Evolutionary conservation across 2,797 vertebrate species (phyloP).

Genomic region (Xiphophorus birchmanni): DNA sequence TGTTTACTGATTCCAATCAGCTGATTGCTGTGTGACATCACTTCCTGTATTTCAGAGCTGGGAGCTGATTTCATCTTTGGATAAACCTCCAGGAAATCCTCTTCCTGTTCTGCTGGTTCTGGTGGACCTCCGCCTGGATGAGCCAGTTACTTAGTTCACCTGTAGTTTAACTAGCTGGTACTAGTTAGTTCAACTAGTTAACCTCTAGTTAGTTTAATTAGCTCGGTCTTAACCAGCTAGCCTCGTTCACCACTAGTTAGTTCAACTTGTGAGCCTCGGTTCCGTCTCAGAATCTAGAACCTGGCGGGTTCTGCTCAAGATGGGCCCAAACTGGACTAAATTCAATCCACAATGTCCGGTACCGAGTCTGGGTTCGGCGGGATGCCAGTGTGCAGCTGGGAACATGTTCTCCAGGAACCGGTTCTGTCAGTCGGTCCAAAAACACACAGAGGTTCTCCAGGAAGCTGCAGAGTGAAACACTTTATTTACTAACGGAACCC

Average conservation of each 20-base stretch:
- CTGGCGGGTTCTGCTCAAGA: background rate
- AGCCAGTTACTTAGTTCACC: no score
- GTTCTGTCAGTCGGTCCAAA: background rate
- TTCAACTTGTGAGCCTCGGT: background rate
- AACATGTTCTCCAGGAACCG: background rate
- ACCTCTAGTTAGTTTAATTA: no score
- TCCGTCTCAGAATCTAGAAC: background rate
- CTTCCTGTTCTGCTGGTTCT: background rate
- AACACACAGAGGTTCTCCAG: background rate
- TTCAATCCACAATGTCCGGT: background rate
- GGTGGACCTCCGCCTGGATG: no score
- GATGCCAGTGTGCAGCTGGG: background rate
- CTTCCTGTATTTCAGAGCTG: conserved; percentile 1
- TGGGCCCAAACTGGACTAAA: background rate
- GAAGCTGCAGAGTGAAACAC: background rate
- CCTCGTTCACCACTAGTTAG: background rate
- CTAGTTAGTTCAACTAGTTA: no score
- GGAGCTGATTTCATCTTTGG: background rate
- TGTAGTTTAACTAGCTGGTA: no score
- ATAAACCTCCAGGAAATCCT: background rate
- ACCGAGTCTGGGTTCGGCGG: background rate
- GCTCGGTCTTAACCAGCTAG: no score
- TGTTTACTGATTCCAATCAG: background rate
- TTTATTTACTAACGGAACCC: background rate
- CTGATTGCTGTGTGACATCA: background rate